Conservation (phyloP, 2,888 invertebrate species). For the Acrobasis suavella region DNA sequence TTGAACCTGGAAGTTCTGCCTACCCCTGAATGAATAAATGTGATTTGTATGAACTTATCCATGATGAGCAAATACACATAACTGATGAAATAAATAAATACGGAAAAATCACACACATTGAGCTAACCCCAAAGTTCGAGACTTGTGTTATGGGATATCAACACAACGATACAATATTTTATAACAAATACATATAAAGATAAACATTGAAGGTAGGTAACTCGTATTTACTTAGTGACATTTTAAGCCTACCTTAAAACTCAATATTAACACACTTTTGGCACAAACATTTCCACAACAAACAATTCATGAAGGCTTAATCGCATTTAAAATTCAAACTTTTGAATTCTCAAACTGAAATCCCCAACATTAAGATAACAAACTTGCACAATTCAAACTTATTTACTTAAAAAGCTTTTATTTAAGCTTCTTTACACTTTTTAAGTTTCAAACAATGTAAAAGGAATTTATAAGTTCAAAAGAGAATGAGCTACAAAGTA, state of each 20-base stretch:
- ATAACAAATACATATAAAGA: too few relatives aligned
- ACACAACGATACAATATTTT: too few relatives aligned
- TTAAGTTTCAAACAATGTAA: slow-evolving; percentile 18
- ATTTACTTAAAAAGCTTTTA: slow-evolving; percentile 18
- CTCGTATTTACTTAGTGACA: too few relatives aligned
- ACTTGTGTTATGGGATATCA: too few relatives aligned
- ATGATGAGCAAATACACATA: too few relatives aligned
- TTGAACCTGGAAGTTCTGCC: too few relatives aligned
- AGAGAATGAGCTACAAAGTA: slow-evolving; percentile 19
- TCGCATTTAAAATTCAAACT: not conserved
- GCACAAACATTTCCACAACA: not conserved
- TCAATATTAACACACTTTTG: not conserved
- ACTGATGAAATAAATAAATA: too few relatives aligned
- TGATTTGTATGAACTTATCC: too few relatives aligned
- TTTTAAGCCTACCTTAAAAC: not conserved
- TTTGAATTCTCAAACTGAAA: slow-evolving; percentile 12
- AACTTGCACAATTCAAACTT: slow-evolving; percentile 15
- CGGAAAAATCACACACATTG: too few relatives aligned
- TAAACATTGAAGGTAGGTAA: too few relatives aligned
- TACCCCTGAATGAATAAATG: too few relatives aligned
- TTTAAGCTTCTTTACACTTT: slow-evolving; percentile 20
- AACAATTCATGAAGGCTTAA: not conserved
- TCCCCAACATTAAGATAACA: slow-evolving; percentile 8
- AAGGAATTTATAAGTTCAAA: slow-evolving; percentile 19
- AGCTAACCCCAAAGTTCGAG: too few relatives aligned